Percentiles rank a stretch among this genome's conserved stretches.
Conservation (phyloP, 2,888 invertebrate genomes). For the Spialia ferax region DNA sequence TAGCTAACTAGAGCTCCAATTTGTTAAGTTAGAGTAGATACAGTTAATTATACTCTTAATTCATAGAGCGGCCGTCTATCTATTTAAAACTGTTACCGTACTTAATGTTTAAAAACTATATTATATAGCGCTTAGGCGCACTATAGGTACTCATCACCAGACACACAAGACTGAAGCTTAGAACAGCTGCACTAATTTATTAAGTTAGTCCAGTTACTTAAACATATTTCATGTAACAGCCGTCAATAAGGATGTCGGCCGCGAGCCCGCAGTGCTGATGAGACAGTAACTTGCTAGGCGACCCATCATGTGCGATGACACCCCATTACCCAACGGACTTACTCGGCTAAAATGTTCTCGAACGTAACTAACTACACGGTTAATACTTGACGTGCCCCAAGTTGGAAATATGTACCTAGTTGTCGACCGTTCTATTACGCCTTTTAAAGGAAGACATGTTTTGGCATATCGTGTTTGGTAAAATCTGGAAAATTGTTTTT, state of each 20-base stretch:
- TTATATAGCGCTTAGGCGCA: too few relatives aligned
- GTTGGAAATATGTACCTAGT: slow-evolving; percentile 43
- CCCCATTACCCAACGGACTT: slow-evolving; percentile 80
- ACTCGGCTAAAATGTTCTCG: slow-evolving; percentile 74
- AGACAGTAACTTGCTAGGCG: slow-evolving; percentile 68
- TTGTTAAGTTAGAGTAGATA: too few relatives aligned
- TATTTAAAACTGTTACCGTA: too few relatives aligned
- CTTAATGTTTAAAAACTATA: too few relatives aligned
- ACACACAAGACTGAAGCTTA: not conserved
- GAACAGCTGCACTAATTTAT: not conserved
- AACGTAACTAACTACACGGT: slow-evolving; percentile 53
- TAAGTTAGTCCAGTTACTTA: slow-evolving; percentile 37
- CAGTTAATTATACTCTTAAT: too few relatives aligned
- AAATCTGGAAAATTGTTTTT: slow-evolving; percentile 36
- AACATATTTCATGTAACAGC: slow-evolving; percentile 64
- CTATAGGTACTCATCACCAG: not conserved
- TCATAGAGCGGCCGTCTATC: too few relatives aligned
- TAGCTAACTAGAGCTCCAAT: too few relatives aligned
- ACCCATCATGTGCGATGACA: slow-evolving; percentile 82
- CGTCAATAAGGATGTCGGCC: slow-evolving; percentile 69
- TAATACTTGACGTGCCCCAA: slow-evolving; percentile 42
- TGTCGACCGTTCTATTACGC: not conserved
- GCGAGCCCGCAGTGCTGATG: slow-evolving; percentile 66
- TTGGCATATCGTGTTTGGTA: not conserved
- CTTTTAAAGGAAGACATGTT: slow-evolving; percentile 1